Percentiles rank a stretch among this genome's conserved stretches.
Evolutionary conservation across 2,888 invertebrate species (phyloP).

Genomic region (Malthinus seriepunctatus): DNA sequence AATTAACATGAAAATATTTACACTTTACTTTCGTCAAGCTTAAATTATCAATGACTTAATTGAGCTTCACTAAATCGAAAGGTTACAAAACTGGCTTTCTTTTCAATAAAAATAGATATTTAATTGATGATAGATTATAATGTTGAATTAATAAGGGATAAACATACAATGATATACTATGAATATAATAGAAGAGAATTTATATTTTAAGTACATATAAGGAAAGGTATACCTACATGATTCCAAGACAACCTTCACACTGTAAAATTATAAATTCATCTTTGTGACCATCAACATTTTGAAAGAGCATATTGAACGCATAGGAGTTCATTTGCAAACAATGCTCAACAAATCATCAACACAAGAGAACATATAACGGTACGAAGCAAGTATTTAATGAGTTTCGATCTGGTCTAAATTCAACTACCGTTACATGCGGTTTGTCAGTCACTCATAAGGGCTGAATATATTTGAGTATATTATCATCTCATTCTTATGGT

Average conservation of each 20-base stretch:
- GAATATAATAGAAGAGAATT: too few species aligned
- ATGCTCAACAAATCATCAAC: slow-evolving; percentile 32
- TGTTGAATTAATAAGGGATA: too few species aligned
- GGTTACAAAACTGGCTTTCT: too few species aligned
- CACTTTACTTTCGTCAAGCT: too few species aligned
- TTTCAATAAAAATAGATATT: too few species aligned
- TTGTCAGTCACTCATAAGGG: slow-evolving; percentile 28
- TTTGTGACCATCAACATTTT: slow-evolving; percentile 10
- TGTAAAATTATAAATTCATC: slow-evolving; percentile 10
- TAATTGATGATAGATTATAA: too few species aligned
- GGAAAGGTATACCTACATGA: background rate
- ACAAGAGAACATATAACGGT: slow-evolving; percentile 32
- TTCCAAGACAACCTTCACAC: slow-evolving; percentile 4
- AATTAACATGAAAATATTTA: too few species aligned
- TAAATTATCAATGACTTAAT: too few species aligned
- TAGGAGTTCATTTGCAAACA: slow-evolving; percentile 34
- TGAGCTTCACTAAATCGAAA: too few species aligned
- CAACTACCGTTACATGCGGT: slow-evolving; percentile 32
- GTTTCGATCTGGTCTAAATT: slow-evolving; percentile 32
- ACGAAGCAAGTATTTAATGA: slow-evolving; percentile 24
- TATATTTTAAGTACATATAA: too few species aligned
- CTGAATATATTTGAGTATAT: slow-evolving; percentile 26
- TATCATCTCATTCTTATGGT: slow-evolving; percentile 24
- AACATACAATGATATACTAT: too few species aligned
- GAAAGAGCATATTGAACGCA: slow-evolving; percentile 23